Percentiles rank a stretch among this genome's conserved stretches.
phyloP scores from a whole-genome alignment of 2,113 vertebrate species.

The Scartelaos histophorus region DNA sequence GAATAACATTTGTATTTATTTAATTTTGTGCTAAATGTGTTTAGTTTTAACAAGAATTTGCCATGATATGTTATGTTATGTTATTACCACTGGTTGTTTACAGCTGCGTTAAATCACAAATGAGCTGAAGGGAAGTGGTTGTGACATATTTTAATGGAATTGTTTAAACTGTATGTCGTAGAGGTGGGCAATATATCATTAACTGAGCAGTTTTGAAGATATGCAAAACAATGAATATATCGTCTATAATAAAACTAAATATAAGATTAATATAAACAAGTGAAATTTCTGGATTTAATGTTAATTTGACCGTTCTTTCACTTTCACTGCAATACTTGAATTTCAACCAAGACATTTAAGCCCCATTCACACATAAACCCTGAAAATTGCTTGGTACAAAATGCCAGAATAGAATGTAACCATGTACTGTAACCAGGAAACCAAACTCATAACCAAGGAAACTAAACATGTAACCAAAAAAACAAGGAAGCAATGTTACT shows the following conservation, averaged over 20 bases:
- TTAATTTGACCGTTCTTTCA: too few species aligned
- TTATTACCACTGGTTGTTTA: neutral
- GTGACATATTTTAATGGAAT: neutral
- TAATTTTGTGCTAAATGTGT: neutral
- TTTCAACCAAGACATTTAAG: too few species aligned
- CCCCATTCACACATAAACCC: too few species aligned
- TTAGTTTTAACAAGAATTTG: neutral
- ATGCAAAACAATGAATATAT: neutral
- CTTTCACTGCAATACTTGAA: too few species aligned
- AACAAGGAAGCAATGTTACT: too few species aligned
- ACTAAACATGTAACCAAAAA: too few species aligned
- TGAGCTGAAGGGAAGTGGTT: neutral
- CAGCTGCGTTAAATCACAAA: neutral
- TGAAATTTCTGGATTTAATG: too few species aligned
- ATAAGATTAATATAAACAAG: too few species aligned
- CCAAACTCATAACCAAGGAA: too few species aligned
- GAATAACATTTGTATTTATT: neutral
- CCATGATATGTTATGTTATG: neutral
- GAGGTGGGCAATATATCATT: neutral
- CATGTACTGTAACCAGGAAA: too few species aligned
- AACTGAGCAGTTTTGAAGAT: neutral
- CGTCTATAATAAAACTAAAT: neutral
- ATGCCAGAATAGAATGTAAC: too few species aligned
- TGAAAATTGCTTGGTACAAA: too few species aligned
- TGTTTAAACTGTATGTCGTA: neutral